These are phyloP conservation scores for Schrankia costaestrigalis DNA, from an alignment of 2,888 invertebrate genomes.

Conservation along the genomic window DNA sequence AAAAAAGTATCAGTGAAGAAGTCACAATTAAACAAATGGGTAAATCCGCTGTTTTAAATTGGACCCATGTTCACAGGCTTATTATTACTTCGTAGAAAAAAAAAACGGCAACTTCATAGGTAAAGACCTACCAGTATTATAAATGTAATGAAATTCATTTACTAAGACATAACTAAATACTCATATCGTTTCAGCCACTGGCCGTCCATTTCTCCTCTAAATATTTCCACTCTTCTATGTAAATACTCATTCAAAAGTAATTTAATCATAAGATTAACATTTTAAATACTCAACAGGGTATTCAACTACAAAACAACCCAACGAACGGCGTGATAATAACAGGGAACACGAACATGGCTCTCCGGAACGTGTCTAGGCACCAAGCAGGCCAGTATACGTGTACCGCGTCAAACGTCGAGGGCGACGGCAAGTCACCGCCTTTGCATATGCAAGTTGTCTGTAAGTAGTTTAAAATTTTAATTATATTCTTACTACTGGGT, in stretches of 20 bases:
- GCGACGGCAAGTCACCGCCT: slow-evolving; percentile 91
- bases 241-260: not conserved
- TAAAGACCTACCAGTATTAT: too few species aligned
- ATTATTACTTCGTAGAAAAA: too few species aligned
- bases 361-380: slow-evolving; percentile 88
- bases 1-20: too few species aligned
- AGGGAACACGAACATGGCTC: slow-evolving; percentile 87
- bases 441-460: slow-evolving; percentile 94
- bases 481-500: not conserved
- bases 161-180: too few species aligned
- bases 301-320: slow-evolving; percentile 90
- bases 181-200: too few species aligned
- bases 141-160: too few species aligned
- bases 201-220: too few species aligned
- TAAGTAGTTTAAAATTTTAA: slow-evolving; percentile 79
- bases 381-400: slow-evolving; percentile 94
- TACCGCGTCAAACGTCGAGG: slow-evolving; percentile 94
- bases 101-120: too few species aligned
- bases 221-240: not conserved
- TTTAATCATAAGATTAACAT: not conserved
- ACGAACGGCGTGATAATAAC: slow-evolving; percentile 91
- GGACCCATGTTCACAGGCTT: too few species aligned
- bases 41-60: too few species aligned
- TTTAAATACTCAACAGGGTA: slow-evolving; percentile 79
- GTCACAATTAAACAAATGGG: too few species aligned